Percentiles rank a stretch among this genome's conserved stretches.
Evolutionary conservation across 1,140 invertebrate genomes (phyloP).

Genomic region (Calliopsis andreniformis): DNA sequence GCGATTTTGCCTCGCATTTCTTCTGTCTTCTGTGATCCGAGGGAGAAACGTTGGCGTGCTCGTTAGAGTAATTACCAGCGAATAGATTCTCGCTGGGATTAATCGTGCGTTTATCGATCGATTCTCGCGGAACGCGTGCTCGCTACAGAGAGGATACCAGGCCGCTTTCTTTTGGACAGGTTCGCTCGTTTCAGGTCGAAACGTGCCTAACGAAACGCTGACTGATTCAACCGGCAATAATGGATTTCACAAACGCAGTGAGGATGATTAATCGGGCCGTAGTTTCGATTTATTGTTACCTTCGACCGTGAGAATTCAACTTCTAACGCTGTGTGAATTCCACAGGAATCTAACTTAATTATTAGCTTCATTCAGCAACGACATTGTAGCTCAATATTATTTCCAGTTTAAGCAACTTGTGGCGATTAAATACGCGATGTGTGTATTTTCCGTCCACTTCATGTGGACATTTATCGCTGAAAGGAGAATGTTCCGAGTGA

Average conservation of each 20-base stretch:
- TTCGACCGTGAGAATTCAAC: not conserved
- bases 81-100: slow-evolving; percentile 61
- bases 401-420: slow-evolving; percentile 49
- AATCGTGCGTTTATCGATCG: slow-evolving; percentile 60
- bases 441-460: slow-evolving; percentile 38
- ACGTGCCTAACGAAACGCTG: slow-evolving; percentile 11
- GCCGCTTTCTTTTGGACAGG: slow-evolving; percentile 12
- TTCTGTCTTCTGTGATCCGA: not conserved
- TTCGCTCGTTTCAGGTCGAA: slow-evolving; percentile 13
- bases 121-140: slow-evolving; percentile 46
- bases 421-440: slow-evolving; percentile 40
- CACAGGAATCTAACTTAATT: no score
- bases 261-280: slow-evolving; percentile 33
- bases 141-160: slow-evolving; percentile 11
- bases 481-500: slow-evolving; percentile 31
- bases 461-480: slow-evolving; percentile 34
- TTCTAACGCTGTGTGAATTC: not conserved
- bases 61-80: slow-evolving; percentile 60
- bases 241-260: slow-evolving; percentile 38
- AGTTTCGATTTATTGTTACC: slow-evolving; percentile 41
- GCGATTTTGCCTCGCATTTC: slow-evolving; percentile 26
- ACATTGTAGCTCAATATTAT: no score
- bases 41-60: slow-evolving; percentile 39
- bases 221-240: slow-evolving; percentile 24
- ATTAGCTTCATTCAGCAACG: no score